Evolutionary conservation across 2,797 vertebrate species (phyloP).

Genomic region (Silurus lanzhouensis): DNA sequence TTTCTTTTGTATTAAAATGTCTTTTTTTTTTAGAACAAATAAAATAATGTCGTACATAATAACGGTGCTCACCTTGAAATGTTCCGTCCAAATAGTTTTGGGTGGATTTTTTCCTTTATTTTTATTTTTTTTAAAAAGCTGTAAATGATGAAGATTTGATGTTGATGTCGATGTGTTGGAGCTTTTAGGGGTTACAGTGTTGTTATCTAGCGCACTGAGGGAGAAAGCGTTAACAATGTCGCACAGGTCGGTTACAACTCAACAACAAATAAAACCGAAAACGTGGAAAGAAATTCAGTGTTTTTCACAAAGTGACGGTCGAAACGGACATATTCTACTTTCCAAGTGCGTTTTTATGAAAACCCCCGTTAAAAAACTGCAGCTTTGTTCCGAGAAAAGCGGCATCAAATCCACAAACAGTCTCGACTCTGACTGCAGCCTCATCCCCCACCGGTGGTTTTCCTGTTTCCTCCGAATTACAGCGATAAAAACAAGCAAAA

Average conservation of each 20-base stretch:
- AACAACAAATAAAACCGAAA: too few species aligned
- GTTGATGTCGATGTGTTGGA: background rate
- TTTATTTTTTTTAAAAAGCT: too few species aligned
- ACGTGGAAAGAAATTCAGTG: constrained; percentile 50
- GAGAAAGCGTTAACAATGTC: background rate
- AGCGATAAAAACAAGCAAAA: background rate
- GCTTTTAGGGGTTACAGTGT: background rate
- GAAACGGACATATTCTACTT: constrained; percentile 66
- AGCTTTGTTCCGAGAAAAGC: constrained; percentile 59
- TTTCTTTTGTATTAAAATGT: too few species aligned
- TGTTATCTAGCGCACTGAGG: background rate
- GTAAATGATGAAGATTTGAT: too few species aligned
- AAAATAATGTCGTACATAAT: background rate
- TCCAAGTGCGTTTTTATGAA: constrained; percentile 66
- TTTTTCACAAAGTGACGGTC: constrained; percentile 69
- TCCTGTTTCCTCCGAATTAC: constrained; percentile 15
- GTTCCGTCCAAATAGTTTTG: background rate
- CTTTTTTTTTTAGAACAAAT: background rate
- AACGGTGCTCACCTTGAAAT: too few species aligned
- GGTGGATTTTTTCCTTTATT: too few species aligned
- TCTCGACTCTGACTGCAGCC: constrained; percentile 71
- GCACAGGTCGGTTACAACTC: background rate
- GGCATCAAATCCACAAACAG: constrained; percentile 72
- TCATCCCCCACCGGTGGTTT: constrained; percentile 66
- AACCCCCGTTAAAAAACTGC: constrained; percentile 64